These are phyloP conservation scores for Pseudomyrmex sp. DNA, from an alignment of 1,140 invertebrate genomes.

Conservation along the genomic window DNA sequence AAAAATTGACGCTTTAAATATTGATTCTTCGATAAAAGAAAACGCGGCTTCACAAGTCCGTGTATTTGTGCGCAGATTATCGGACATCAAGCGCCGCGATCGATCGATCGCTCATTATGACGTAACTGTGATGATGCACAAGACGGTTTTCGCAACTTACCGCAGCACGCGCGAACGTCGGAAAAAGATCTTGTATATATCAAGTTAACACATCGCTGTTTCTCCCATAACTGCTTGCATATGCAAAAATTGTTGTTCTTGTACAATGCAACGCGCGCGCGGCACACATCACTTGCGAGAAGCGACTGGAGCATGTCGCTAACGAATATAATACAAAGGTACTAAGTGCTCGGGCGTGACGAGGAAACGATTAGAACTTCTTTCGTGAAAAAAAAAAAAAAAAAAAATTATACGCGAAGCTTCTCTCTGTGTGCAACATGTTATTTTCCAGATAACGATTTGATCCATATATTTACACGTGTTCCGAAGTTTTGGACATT, in stretches of 20 bases:
- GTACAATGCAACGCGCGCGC: not conserved
- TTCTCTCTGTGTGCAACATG: no score
- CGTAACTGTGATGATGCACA: not conserved
- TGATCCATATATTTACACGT: no score
- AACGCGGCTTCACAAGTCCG: not conserved
- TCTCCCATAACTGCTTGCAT: not conserved
- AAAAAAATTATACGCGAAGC: not conserved
- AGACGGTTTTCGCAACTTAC: slow-evolving; percentile 26
- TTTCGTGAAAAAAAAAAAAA: not conserved
- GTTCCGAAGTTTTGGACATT: no score
- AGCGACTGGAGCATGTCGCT: slow-evolving; percentile 42
- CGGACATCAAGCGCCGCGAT: not conserved
- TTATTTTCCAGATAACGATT: slow-evolving; percentile 1
- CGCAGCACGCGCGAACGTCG: not conserved
- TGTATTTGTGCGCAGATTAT: not conserved
- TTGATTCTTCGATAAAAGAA: not conserved
- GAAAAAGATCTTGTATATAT: slow-evolving; percentile 25
- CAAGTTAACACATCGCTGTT: slow-evolving; percentile 42
- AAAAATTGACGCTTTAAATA: not conserved
- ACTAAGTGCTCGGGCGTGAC: slow-evolving; percentile 29
- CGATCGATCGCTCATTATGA: slow-evolving; percentile 39
- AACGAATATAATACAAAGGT: slow-evolving; percentile 24
- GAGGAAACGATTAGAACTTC: slow-evolving; percentile 7
- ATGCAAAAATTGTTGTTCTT: not conserved
- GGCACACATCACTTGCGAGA: slow-evolving; percentile 38